Base-by-base conservation (phyloP, 1,140 invertebrate species). In the Drosophila athabasca region DNA sequence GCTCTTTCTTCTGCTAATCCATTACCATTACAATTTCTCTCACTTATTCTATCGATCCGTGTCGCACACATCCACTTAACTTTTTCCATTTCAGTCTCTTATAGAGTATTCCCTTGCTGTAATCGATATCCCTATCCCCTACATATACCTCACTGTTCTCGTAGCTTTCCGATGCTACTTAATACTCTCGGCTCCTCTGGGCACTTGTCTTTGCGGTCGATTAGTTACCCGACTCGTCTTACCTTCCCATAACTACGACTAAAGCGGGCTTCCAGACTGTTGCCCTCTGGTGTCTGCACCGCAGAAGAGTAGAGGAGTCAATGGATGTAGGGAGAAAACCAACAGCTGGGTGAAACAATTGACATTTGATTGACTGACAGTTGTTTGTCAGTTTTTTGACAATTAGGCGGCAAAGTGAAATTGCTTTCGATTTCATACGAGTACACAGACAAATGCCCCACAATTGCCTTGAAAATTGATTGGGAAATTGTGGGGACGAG, bases 301-400 rank as follows among this genome's bases (percentile, higher is more conserved):
- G 24, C 41, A 35, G 17, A 1, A 19, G 57, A 29, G 17, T 19
- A 19, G 57, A 29, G 24, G 11, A 24, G 58, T 26, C 17, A 15
- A 35, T 31, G 31, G 6, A 35, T 8, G 39, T 24, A 13, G 7
- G 24, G 39, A 76, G 57, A 61, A 55, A 19, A n/a, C 13, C 52
- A 83, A 79, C 70, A 65, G 43, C 73, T 67, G 45, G 46, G 58
- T 62, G 62, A 71, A 41, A 66, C 79, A 84, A 83, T 83, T 83
- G 76, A 64, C 79, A 76, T 79, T 62, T 83, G 79, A 83, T 83
- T 83, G 79, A 83, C 75, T 79, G 79, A 79, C 79, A 84, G 79
- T 71, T 83, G 79, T 62, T 82, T 83, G 75, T 79, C 79, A 79
- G 62, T 79, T 84, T 80, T 83, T 83, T 83, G 80, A 83, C 79